Evolutionary conservation across 23 tunicate genomes (phyloP).

Genomic region (Styela clava): DNA sequence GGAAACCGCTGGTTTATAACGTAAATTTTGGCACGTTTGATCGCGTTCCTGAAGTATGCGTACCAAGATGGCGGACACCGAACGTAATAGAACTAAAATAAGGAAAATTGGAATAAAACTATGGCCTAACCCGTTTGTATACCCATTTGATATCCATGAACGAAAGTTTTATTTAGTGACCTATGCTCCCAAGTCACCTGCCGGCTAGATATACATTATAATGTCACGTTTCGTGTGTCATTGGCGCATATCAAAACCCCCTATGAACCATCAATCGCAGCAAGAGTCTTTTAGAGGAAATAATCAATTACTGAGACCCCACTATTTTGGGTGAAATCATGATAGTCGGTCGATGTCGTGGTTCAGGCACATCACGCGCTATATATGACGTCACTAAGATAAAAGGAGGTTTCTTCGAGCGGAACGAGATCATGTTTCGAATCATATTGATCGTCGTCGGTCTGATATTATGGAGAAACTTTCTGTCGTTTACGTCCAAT

Average conservation of each 20-base stretch:
- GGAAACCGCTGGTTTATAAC: no score
- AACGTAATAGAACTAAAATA: no score
- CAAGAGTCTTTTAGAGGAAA: neutral
- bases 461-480: neutral
- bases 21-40: no score
- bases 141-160: no score
- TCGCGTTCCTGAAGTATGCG: no score
- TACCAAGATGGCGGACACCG: no score
- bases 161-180: no score
- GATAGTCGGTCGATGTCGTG: neutral
- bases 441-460: neutral
- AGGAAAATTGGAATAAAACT: no score
- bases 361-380: neutral
- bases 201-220: neutral
- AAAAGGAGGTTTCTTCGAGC: neutral
- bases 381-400: neutral
- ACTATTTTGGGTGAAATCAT: neutral
- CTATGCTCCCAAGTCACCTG: no score
- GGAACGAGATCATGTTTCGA: neutral
- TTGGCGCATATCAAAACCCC: neutral
- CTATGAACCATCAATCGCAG: neutral
- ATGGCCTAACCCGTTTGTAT: no score
- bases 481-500: no score
- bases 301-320: neutral
- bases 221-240: neutral